Evolutionary conservation across 2,888 invertebrate genomes (phyloP), one percentile per base, ranked within the genome.

Genomic region (Oithona nana): DNA sequence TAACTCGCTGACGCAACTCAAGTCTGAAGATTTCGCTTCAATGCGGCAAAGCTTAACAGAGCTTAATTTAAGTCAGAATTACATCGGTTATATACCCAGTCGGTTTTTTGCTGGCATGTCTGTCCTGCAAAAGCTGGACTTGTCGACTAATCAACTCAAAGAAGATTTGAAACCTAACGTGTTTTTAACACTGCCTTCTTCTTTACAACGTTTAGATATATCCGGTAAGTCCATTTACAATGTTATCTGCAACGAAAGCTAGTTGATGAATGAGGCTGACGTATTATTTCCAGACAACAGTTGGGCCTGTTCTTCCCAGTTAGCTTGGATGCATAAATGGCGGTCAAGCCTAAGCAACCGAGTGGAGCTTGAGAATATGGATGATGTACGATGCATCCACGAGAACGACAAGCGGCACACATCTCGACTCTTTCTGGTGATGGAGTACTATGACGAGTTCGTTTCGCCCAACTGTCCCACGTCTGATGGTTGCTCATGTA

Each of bases 401-500:
- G n/a, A n/a, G n/a, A n/a, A n/a, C n/a, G 54, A 52, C 24, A 22
- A 52, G 20, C 16, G 13, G 2, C 26, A 52, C 24, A 6, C 22
- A 13, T 20, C 24, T 16, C 16, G 31, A n/a, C 3, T 57, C 20
- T 39, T 57, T 31, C 20, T 57, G 20, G 57, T 57, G 3, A 57
- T 57, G 57, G 31, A 57, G 39, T 57, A 57, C 30, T 57, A 57
- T 31, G 20, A 20, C 6, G 28, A 29, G 20, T 30, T 16, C 31
- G 57, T 57, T 4, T n/a, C 22, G 20, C 57, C 57, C 16, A 20
- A 20, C 28, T 57, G 57, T 28, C 57, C 57, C 57, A 31, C 57
- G 8, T 16, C 29, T n/a, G 57, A 31, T 22, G 31, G 31, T 3
- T 57, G 57, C 30, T 31, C 30, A 1, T 57, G 57, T 26, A 2